phyloP scores from a whole-genome alignment of 2,113 vertebrate genomes.

The Eulacestoma nigropectus region DNA sequence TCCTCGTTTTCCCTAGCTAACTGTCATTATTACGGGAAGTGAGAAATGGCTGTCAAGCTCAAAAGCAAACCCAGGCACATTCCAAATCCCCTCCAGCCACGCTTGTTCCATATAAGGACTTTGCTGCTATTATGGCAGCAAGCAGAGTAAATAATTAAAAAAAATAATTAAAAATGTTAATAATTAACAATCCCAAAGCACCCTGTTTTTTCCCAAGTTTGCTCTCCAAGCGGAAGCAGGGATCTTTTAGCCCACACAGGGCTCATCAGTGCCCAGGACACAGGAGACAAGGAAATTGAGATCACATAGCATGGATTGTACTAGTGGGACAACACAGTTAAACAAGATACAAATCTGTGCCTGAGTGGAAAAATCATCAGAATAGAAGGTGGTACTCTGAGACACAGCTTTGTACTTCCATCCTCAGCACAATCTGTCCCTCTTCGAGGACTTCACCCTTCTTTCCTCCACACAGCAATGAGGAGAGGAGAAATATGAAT shows the following conservation, averaged over 20 bases:
- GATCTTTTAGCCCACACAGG: background rate
- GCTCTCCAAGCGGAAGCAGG: background rate
- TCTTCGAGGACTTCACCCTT: background rate
- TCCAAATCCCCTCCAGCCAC: slow-evolving; percentile 50
- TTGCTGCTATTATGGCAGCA: background rate
- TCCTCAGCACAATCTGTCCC: background rate
- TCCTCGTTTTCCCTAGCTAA: slow-evolving; percentile 52
- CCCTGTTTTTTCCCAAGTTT: background rate
- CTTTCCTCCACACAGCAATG: background rate
- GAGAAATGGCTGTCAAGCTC: slow-evolving; percentile 60
- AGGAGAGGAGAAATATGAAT: background rate
- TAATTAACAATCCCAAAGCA: slow-evolving; percentile 57
- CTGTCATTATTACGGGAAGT: slow-evolving; percentile 54
- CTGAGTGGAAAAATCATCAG: background rate
- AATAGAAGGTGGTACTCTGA: background rate
- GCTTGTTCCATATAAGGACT: slow-evolving; percentile 37
- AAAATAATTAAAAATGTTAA: slow-evolving; percentile 60
- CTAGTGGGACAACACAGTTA: background rate
- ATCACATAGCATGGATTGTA: background rate
- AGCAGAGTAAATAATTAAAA: slow-evolving; percentile 61
- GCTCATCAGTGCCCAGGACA: background rate
- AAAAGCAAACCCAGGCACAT: slow-evolving; percentile 42
- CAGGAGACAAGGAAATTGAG: background rate
- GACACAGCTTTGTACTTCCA: background rate
- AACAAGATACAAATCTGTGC: background rate